Conservation (phyloP, 2,113 vertebrate species). For the Struthio camelus region DNA sequence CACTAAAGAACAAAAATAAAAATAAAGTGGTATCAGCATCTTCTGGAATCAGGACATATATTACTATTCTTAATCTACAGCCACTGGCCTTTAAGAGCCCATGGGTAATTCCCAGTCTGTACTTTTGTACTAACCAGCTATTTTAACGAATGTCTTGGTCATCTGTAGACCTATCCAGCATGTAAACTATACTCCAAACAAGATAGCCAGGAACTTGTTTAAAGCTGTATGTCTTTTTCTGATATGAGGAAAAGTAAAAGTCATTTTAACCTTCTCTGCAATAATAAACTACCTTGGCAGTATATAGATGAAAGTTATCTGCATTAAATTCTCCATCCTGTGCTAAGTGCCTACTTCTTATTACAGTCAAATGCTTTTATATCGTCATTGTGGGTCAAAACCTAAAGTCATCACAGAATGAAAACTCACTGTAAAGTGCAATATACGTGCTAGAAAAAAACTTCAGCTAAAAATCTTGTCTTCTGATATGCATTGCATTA, state of each 20-base stretch:
- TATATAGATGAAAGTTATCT: not conserved
- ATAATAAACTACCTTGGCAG: not conserved
- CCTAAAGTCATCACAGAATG: not conserved
- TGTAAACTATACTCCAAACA: not conserved
- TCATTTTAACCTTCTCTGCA: not conserved
- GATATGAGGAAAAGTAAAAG: not conserved
- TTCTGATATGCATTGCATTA: not conserved
- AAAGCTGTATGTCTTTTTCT: not conserved
- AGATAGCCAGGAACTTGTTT: not conserved
- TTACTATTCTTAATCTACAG: not conserved
- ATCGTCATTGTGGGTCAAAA: not conserved
- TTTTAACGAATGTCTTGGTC: not conserved
- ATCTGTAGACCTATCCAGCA: not conserved
- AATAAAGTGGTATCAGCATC: not conserved
- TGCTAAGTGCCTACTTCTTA: not conserved
- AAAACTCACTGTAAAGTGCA: not conserved
- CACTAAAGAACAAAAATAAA: conserved; percentile 69
- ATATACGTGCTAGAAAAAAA: not conserved
- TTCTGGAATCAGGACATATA: not conserved
- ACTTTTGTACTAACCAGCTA: not conserved
- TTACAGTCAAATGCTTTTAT: not conserved
- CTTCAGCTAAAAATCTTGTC: not conserved
- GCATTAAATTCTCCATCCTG: not conserved
- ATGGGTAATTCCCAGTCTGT: not conserved
- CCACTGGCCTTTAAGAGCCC: not conserved